phyloP scores from a whole-genome alignment of 2,113 vertebrate genomes.

The Alligator sinensis region DNA sequence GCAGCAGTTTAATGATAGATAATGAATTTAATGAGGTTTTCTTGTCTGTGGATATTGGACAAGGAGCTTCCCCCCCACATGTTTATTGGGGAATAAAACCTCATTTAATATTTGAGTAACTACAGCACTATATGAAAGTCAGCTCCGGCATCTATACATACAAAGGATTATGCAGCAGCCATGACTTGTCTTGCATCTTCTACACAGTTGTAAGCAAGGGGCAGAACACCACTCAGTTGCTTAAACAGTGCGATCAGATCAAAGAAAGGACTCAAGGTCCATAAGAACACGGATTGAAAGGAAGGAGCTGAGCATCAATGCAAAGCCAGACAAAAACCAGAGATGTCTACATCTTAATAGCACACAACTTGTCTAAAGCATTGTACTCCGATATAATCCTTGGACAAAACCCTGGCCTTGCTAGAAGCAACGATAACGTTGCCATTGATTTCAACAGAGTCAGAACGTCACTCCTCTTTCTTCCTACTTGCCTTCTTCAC shows the following conservation, averaged over 20 bases:
- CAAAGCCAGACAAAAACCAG: neutral
- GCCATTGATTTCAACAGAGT: neutral
- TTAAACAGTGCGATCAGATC: neutral
- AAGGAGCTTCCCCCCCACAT: no score
- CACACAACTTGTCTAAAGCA: neutral
- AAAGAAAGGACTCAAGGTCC: neutral
- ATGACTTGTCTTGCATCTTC: neutral
- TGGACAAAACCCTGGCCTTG: neutral
- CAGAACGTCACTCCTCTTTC: neutral
- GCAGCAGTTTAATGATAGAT: no score
- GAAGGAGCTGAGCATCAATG: no score
- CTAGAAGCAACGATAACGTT: neutral
- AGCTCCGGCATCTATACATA: slow-evolving; percentile 9
- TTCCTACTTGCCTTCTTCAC: neutral
- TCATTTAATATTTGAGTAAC: no score
- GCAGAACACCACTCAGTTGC: neutral
- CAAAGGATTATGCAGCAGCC: slow-evolving; percentile 13
- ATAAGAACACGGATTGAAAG: neutral
- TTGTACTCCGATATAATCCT: no score
- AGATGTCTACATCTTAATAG: neutral
- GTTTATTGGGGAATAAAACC: no score
- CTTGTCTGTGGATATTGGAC: no score
- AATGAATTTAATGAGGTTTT: no score
- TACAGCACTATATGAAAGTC: neutral
- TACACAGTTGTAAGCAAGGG: neutral